Evolutionary conservation across 2,113 vertebrate species (phyloP).

Genomic region (Thryonomys swinderianus): DNA sequence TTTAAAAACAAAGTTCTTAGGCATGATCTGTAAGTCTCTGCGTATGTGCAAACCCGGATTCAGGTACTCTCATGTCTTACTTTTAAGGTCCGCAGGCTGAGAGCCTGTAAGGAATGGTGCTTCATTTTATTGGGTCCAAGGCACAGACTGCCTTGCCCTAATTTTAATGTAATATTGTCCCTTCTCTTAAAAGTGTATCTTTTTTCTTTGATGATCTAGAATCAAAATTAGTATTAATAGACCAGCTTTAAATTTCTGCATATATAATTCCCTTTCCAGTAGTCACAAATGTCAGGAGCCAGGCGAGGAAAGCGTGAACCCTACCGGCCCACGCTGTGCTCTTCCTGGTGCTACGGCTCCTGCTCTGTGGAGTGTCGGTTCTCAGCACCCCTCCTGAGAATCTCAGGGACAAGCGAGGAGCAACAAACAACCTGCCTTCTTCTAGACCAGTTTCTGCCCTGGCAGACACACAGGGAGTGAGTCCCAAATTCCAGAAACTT

Average conservation of each 20-base stretch:
- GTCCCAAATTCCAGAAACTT: slow-evolving; percentile 46
- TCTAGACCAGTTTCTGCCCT: background rate
- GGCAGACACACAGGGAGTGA: background rate
- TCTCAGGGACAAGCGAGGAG: background rate
- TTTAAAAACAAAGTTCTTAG: slow-evolving; percentile 14
- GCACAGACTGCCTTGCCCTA: no score
- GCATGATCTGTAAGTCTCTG: background rate
- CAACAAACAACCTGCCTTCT: background rate
- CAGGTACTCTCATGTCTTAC: background rate
- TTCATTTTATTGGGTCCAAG: background rate
- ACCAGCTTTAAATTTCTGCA: background rate
- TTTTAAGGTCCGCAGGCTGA: background rate
- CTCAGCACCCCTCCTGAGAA: background rate
- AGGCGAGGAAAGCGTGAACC: background rate
- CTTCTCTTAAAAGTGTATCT: background rate
- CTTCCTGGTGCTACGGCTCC: background rate
- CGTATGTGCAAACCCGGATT: background rate
- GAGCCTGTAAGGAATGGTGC: background rate
- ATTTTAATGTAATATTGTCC: background rate
- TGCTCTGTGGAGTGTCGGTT: background rate
- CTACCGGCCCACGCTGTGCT: background rate
- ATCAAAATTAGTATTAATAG: background rate
- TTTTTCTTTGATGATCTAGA: background rate
- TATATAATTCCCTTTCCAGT: background rate
- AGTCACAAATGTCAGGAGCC: background rate